Percentiles rank a stretch among this genome's conserved stretches.
Evolutionary conservation across 2,113 vertebrate species (phyloP).

Genomic region (Corvus hawaiiensis): DNA sequence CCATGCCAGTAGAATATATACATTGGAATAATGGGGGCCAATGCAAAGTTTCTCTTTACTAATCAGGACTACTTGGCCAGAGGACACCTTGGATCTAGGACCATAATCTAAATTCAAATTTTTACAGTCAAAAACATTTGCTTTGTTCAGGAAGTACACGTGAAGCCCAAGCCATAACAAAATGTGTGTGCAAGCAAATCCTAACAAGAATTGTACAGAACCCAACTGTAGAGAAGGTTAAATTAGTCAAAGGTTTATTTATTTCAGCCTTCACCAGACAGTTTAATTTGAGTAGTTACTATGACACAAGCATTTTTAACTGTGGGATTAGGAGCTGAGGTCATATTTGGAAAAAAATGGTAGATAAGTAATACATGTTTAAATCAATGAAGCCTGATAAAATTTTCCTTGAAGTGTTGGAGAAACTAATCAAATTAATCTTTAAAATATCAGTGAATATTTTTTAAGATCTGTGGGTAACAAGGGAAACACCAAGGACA

Average conservation of each 20-base stretch:
- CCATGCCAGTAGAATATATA: accelerated
- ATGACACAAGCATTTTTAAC: not conserved
- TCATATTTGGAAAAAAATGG: not conserved
- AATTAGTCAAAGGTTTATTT: not conserved
- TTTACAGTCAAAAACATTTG: not conserved
- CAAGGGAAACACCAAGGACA: not conserved
- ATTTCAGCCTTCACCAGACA: not conserved
- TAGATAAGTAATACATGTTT: not conserved
- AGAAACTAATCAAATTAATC: not conserved
- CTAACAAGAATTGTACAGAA: not conserved
- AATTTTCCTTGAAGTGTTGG: not conserved
- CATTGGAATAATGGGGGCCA: not conserved
- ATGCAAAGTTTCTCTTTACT: not conserved
- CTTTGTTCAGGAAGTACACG: not conserved
- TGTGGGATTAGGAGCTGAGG: not conserved
- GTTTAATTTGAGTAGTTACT: not conserved
- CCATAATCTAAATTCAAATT: not conserved
- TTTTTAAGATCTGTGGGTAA: not conserved
- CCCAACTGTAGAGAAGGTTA: not conserved
- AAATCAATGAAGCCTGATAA: not conserved
- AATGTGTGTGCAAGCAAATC: not conserved
- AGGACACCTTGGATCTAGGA: not conserved
- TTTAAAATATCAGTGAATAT: not conserved
- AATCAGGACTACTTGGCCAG: not conserved
- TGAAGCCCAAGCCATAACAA: not conserved